phyloP scores from a whole-genome alignment of 2,888 invertebrate genomes.

The Druceiella hillmani region DNA sequence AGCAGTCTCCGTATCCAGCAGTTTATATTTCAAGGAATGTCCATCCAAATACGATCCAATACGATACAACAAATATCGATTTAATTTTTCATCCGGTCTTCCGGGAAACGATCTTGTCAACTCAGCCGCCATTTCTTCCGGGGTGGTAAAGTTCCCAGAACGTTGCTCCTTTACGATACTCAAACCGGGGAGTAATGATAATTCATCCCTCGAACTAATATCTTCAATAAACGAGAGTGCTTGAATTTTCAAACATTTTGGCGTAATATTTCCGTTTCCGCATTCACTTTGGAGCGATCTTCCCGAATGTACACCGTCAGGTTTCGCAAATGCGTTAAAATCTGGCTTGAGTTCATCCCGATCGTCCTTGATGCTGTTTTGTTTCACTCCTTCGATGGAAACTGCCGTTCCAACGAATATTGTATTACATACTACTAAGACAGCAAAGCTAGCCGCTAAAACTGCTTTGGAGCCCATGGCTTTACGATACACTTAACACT shows the following conservation, averaged over 20 bases:
- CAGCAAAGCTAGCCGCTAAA: conserved; percentile 4
- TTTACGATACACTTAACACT: no score
- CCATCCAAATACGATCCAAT: conserved; percentile 67
- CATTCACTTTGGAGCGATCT: conserved; percentile 41
- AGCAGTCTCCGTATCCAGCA: conserved; percentile 59
- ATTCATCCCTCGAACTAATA: conserved; percentile 63
- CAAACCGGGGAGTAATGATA: conserved; percentile 68
- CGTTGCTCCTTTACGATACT: conserved; percentile 63
- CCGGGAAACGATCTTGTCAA: conserved; percentile 71
- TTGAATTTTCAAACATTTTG: conserved; percentile 74
- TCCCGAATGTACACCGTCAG: conserved; percentile 33
- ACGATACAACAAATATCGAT: conserved; percentile 63
- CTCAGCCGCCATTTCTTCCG: conserved; percentile 61
- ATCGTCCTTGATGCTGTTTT: conserved; percentile 29
- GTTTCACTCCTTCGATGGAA: conserved; percentile 34
- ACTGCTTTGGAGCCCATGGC: no score
- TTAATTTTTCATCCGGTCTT: conserved; percentile 69
- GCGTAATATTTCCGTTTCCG: conserved; percentile 42
- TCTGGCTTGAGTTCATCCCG: conserved; percentile 23
- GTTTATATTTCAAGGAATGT: conserved; percentile 65
- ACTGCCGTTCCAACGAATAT: conserved; percentile 24
- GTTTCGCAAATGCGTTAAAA: conserved; percentile 18
- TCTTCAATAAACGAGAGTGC: conserved; percentile 71
- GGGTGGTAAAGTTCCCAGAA: conserved; percentile 40
- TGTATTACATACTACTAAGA: conserved; percentile 6